Evolutionary conservation across 1,140 invertebrate genomes (phyloP).

Genomic region (Zophobas atratus): DNA sequence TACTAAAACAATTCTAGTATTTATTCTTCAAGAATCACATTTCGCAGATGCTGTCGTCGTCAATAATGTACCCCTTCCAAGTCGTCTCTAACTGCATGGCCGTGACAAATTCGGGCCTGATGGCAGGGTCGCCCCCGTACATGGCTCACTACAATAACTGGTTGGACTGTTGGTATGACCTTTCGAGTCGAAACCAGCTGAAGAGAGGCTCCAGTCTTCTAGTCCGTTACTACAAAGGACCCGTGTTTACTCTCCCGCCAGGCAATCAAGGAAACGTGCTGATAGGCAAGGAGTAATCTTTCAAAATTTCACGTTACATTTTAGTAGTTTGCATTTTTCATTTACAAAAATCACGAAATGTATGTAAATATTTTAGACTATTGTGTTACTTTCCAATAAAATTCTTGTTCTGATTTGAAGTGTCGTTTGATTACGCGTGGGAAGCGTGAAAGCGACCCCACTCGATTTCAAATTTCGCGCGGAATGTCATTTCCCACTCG

Average conservation of each 20-base stretch:
- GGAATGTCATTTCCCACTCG: constrained; percentile 51
- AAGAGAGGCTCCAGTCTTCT: constrained; percentile 89
- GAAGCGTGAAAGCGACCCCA: background rate
- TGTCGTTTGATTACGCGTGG: background rate
- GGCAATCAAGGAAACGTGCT: constrained; percentile 2
- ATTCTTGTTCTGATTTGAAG: constrained; percentile 35
- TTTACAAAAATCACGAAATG: constrained; percentile 20
- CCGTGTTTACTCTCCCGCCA: constrained; percentile 61
- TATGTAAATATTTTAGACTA: constrained; percentile 29
- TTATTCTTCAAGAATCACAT: constrained; percentile 53
- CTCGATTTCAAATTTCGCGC: constrained; percentile 36
- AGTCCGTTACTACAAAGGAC: constrained; percentile 85
- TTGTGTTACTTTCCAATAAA: constrained; percentile 25
- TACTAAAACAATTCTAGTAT: constrained; percentile 34
- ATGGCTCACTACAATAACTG: constrained; percentile 87
- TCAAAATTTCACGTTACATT: constrained; percentile 25
- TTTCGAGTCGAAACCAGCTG: constrained; percentile 80
- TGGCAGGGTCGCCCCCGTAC: constrained; percentile 82
- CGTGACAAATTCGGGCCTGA: constrained; percentile 82
- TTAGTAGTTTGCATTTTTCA: constrained; percentile 20
- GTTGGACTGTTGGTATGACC: constrained; percentile 85
- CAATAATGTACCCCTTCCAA: constrained; percentile 88
- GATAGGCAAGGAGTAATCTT: constrained; percentile 2
- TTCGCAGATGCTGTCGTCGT: constrained; percentile 80
- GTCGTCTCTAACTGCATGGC: constrained; percentile 92